Conservation (phyloP, 2,888 invertebrate species). For the Bembecia ichneumoniformis region DNA sequence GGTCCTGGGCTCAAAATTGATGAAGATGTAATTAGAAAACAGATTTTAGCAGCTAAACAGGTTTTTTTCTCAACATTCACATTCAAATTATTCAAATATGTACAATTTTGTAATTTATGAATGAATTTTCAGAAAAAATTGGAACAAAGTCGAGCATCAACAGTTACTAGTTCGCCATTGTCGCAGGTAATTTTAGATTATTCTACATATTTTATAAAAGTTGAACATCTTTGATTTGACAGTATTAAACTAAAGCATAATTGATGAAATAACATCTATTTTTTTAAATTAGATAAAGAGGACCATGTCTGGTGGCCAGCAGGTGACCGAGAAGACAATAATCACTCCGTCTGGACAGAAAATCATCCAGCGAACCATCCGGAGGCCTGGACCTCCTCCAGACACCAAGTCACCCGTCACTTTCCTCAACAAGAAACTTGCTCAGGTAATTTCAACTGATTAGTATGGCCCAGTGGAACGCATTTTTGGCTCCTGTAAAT, state of each 20-base stretch:
- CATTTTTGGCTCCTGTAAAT: background rate
- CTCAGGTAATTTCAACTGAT: slow-evolving; percentile 32
- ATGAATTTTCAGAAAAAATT: slow-evolving; percentile 41
- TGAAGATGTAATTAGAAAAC: slow-evolving; percentile 64
- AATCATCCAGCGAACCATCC: slow-evolving; percentile 66
- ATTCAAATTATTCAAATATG: background rate
- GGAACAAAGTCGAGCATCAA: slow-evolving; percentile 46
- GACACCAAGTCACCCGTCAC: slow-evolving; percentile 54
- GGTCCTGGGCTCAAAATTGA: slow-evolving; percentile 65
- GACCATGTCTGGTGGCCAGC: slow-evolving; percentile 44
- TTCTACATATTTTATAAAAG: background rate
- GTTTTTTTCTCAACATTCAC: slow-evolving; percentile 19
- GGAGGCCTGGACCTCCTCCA: slow-evolving; percentile 31
- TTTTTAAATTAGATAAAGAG: slow-evolving; percentile 34
- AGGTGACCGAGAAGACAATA: slow-evolving; percentile 66
- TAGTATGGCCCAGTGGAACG: no score
- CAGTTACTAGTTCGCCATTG: slow-evolving; percentile 30
- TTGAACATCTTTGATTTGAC: background rate
- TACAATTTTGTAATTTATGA: background rate
- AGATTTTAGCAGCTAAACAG: slow-evolving; percentile 66
- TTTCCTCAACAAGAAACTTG: slow-evolving; percentile 56
- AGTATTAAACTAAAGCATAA: no score
- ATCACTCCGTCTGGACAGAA: slow-evolving; percentile 69
- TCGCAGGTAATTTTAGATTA: slow-evolving; percentile 30
- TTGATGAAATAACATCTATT: no score